Evolutionary conservation across 2,797 vertebrate species (phyloP).

Genomic region (Crypturellus tataupa): DNA sequence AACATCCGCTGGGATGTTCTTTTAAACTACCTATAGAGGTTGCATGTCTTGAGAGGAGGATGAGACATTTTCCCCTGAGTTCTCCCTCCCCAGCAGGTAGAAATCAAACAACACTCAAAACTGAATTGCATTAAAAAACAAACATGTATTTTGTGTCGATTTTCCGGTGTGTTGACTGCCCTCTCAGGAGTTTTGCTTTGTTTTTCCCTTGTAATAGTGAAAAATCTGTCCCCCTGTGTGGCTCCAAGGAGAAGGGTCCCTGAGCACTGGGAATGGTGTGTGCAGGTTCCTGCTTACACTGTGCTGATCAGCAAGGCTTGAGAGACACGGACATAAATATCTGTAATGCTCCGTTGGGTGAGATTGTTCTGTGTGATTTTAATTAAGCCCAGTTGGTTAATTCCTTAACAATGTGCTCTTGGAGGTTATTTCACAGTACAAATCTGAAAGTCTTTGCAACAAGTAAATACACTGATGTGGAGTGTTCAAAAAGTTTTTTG

Average conservation of each 20-base stretch:
- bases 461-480: too few relatives aligned
- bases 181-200: background rate
- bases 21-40: rapidly evolving
- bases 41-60: background rate
- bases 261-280: background rate
- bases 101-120: background rate
- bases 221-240: background rate
- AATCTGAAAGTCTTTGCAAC: too few relatives aligned
- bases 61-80: background rate
- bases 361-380: background rate
- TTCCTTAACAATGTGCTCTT: background rate
- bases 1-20: background rate
- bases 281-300: background rate
- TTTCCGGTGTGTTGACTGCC: background rate
- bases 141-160: background rate
- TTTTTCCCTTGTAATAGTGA: background rate
- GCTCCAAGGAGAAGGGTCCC: background rate
- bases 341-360: background rate
- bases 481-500: too few relatives aligned
- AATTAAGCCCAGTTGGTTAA: background rate
- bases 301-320: background rate
- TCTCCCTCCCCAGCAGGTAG: background rate
- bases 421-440: too few relatives aligned
- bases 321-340: background rate
- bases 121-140: rapidly evolving